Conservation (phyloP, 2,113 vertebrate species). For the Megaceryle torquata region DNA sequence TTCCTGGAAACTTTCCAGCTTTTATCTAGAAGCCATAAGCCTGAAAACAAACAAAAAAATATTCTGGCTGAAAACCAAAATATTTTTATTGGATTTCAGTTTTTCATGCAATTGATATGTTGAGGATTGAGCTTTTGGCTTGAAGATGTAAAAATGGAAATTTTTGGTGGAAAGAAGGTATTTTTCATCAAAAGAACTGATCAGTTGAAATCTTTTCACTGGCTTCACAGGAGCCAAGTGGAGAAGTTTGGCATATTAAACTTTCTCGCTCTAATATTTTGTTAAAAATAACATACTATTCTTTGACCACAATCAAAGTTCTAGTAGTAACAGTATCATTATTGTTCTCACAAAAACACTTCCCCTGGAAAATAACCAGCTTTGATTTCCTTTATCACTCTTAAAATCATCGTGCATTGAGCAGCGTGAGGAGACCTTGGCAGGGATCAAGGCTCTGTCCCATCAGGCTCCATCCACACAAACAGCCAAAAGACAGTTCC, state of each 20-base stretch:
- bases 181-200: neutral
- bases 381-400: neutral
- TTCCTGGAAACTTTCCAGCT: neutral
- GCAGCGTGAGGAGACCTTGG: neutral
- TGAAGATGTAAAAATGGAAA: neutral
- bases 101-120: neutral
- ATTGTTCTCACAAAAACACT: neutral
- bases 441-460: neutral
- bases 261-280: neutral
- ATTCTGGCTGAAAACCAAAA: slow-evolving; percentile 25
- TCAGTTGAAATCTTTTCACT: neutral
- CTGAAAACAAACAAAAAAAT: slow-evolving; percentile 40
- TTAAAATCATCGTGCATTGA: neutral
- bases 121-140: neutral
- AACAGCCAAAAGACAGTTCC: neutral
- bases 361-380: neutral
- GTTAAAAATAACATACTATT: neutral
- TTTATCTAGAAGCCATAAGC: slow-evolving; percentile 29
- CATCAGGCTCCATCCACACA: neutral
- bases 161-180: neutral
- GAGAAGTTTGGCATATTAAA: neutral
- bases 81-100: slow-evolving; percentile 1
- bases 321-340: neutral
- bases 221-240: neutral
- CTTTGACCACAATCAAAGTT: neutral